Evolutionary conservation across 2,113 vertebrate species (phyloP).

Genomic region (Orthonyx spaldingii): DNA sequence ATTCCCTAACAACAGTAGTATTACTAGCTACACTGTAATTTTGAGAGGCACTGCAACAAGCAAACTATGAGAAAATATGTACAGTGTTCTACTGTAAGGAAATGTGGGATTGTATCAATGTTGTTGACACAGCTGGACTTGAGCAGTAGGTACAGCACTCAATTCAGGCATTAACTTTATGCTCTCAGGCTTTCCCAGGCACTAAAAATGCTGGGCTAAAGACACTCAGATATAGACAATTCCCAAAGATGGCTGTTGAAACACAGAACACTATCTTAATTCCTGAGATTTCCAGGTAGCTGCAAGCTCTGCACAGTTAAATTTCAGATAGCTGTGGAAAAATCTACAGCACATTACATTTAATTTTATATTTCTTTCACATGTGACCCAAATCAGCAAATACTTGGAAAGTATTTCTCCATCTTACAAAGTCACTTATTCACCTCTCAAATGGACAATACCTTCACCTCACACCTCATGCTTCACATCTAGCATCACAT

Average conservation of each 20-base stretch:
- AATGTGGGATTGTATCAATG: neutral
- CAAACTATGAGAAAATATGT: neutral
- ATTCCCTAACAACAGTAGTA: neutral
- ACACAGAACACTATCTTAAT: neutral
- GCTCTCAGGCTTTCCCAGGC: neutral
- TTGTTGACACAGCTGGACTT: neutral
- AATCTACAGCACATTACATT: neutral
- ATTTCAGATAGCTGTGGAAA: neutral
- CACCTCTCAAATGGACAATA: neutral
- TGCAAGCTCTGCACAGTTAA: neutral
- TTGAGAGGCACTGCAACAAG: neutral
- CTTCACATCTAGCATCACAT: neutral
- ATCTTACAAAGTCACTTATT: neutral
- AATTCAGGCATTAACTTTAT: neutral
- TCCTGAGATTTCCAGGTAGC: neutral
- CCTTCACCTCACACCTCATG: neutral
- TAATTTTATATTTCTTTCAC: neutral
- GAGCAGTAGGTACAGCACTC: neutral
- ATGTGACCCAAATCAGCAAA: neutral
- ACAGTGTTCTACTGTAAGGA: neutral
- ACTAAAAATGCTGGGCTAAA: neutral
- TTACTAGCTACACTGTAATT: neutral
- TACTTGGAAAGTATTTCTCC: neutral
- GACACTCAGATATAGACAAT: neutral
- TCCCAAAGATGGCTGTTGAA: neutral